Conservation (phyloP, 2,888 invertebrate species). For the Andrena trimmerana region DNA sequence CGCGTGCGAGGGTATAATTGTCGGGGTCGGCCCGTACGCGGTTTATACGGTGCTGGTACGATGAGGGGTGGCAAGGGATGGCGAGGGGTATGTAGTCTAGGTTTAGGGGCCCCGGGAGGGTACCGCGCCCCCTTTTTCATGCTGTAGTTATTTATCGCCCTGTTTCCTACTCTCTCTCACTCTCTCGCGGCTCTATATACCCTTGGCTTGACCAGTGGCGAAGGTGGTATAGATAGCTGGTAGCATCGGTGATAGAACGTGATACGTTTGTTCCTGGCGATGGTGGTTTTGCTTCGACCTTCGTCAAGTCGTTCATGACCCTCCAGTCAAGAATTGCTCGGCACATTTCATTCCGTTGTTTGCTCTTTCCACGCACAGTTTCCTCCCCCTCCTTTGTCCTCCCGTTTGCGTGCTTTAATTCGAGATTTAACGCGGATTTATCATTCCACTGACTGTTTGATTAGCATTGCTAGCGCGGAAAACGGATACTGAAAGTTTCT, state of each 20-base stretch:
- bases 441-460: conserved; percentile 18
- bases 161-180: conserved; percentile 73
- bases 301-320: conserved; percentile 76
- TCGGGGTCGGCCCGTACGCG: conserved; percentile 80
- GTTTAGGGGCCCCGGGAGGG: conserved; percentile 84
- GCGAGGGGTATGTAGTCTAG: conserved; percentile 79
- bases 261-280: conserved; percentile 66
- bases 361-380: conserved; percentile 49
- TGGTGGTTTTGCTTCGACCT: conserved; percentile 74
- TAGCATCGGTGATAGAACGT: conserved; percentile 74
- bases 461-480: background rate
- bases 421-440: conserved; percentile 73
- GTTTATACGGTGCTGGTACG: conserved; percentile 71
- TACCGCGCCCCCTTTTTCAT: conserved; percentile 84
- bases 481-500: background rate
- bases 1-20: conserved; percentile 84
- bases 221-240: conserved; percentile 69
- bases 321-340: conserved; percentile 74
- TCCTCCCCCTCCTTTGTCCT: conserved; percentile 31
- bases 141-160: conserved; percentile 83
- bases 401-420: conserved; percentile 65
- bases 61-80: conserved; percentile 64
- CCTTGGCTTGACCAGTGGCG: conserved; percentile 74
- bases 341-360: conserved; percentile 37
- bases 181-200: conserved; percentile 54